Base-by-base conservation (phyloP, 2,113 vertebrate genomes). In the Meriones unguiculatus region DNA sequence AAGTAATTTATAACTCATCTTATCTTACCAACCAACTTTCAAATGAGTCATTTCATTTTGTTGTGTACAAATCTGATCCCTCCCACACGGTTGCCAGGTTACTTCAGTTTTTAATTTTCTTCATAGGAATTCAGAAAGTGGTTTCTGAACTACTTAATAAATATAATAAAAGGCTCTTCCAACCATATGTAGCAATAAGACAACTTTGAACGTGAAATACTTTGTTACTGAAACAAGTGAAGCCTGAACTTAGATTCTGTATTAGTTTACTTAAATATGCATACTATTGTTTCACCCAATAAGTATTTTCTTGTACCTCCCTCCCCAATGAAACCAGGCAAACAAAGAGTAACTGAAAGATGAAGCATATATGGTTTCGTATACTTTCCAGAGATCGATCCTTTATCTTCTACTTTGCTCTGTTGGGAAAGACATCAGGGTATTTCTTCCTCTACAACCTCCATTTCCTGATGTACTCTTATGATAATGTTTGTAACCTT, bases 51-150 rank as follows among this genome's bases (percentile, higher is more conserved):
- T 41, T 57, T 97, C 28, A 17, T 10, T 20, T 57, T 94, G 92
- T 87, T 94, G 6, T 57, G 89, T 89, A 67, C 69, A 67, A 90
- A 75, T 67, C 78, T 14, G 28, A 82, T 41, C 54, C 82, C 50
- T 89, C 35, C 54, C 41, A 76, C 35, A 89, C 46, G 28, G 8
- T 32, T 87, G 30, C 32, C 25, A 57, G 92, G 28, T 78, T 93
- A 82, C 57, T 96, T 95, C 82, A 78, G 13, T 78, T 93, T 50
- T 91, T 50, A 18, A 38, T 95, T 38, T 90, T 92, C 54, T 75
- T 94, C 46, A 84, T 5, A 96, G 70, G 57, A 92, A 62, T 88
- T 92, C 80, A 94, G 78, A 92, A 62, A 90, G 14, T 82, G 4
- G 15, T 69, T 92, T 95, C 67, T 70, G 70, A 93, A 67, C 50